Conservation (phyloP, 2,888 invertebrate species). For the Ganaspis brasiliensis region DNA sequence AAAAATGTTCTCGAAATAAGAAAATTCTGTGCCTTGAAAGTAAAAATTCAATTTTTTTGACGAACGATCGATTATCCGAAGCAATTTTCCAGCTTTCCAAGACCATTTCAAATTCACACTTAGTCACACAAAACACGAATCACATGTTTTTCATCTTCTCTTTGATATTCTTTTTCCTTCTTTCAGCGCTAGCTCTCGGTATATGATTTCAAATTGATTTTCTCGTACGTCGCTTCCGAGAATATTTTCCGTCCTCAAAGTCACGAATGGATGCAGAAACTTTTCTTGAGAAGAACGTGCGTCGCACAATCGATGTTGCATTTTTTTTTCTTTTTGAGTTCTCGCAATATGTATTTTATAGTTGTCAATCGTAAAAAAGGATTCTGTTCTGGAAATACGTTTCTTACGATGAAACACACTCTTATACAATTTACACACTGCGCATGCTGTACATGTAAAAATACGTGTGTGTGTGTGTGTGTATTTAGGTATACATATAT, state of each 20-base stretch:
- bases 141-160: slow-evolving; percentile 34
- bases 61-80: slow-evolving; percentile 12
- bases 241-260: slow-evolving; percentile 28
- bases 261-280: slow-evolving; percentile 12
- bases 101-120: background rate
- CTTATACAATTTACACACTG: slow-evolving; percentile 4
- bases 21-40: too few species aligned
- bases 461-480: slow-evolving; percentile 35
- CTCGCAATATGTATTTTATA: background rate
- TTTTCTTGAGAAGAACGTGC: slow-evolving; percentile 28
- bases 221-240: slow-evolving; percentile 10
- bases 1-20: too few species aligned
- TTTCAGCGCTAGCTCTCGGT: slow-evolving; percentile 20
- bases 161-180: slow-evolving; percentile 32
- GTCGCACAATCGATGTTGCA: slow-evolving; percentile 21
- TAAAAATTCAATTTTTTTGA: too few species aligned
- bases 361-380: background rate
- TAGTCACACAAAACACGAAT: background rate
- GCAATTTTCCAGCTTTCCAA: slow-evolving; percentile 22
- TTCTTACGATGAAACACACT: slow-evolving; percentile 23
- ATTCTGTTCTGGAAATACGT: slow-evolving; percentile 36
- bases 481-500: background rate
- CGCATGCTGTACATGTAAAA: slow-evolving; percentile 20
- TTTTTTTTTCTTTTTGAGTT: background rate
- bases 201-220: slow-evolving; percentile 43